Evolutionary conservation across 2,888 invertebrate genomes (phyloP).

Genomic region (Lithophane socia): DNA sequence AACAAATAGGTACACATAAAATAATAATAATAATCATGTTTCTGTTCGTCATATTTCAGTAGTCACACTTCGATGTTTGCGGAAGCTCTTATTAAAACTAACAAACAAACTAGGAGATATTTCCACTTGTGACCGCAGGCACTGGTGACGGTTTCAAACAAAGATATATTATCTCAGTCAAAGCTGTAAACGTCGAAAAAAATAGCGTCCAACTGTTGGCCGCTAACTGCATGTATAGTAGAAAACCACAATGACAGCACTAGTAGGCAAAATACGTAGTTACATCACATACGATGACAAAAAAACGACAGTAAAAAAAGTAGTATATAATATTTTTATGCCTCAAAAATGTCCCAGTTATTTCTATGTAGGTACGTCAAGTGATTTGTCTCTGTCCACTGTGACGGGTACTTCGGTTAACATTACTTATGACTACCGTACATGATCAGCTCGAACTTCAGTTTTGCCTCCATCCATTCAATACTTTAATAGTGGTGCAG

Average conservation of each 20-base stretch:
- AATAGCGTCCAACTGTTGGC: too few relatives aligned
- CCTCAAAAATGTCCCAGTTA: slow-evolving; percentile 17
- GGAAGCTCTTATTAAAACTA: slow-evolving; percentile 1
- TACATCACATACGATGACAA: neutral
- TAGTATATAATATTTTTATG: slow-evolving; percentile 21
- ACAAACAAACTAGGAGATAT: slow-evolving; percentile 1
- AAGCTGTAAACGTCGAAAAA: too few relatives aligned
- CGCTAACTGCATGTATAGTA: too few relatives aligned
- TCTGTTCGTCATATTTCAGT: neutral
- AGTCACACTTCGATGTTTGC: slow-evolving; percentile 2
- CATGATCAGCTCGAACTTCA: neutral
- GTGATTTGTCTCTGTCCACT: slow-evolving; percentile 54
- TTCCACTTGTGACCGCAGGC: slow-evolving; percentile 9
- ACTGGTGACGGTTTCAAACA: neutral
- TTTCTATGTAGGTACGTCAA: slow-evolving; percentile 30
- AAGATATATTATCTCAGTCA: too few relatives aligned
- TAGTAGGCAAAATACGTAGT: too few relatives aligned
- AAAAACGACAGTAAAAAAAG: neutral
- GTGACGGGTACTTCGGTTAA: slow-evolving; percentile 42
- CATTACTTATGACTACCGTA: slow-evolving; percentile 21
- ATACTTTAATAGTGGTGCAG: neutral
- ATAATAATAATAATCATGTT: neutral
- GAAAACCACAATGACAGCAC: too few relatives aligned
- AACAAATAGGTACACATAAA: neutral
- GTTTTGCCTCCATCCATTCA: neutral